A percentile compares a stretch with the other conserved stretches of the same genome.
Conservation (phyloP, 2,797 vertebrate species). For the Hemitrygon akajei region DNA sequence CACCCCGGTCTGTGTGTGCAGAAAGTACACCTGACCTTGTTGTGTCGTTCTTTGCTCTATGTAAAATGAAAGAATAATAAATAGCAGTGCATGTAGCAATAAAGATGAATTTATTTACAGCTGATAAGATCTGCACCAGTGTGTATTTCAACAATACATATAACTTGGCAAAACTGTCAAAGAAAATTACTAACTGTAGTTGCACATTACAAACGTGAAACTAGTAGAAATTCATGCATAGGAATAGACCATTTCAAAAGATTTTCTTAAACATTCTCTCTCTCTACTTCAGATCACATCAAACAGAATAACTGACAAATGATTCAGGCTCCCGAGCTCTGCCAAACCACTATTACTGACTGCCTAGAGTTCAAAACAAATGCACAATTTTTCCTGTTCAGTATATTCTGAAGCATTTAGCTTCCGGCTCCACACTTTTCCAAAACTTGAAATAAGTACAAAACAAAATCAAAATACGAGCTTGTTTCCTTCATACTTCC, state of each 20-base stretch:
- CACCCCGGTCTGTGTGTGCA: slow-evolving; percentile 95
- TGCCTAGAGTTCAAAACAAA: neutral
- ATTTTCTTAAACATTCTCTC: neutral
- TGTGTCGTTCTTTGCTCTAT: slow-evolving; percentile 96
- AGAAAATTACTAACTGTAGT: neutral
- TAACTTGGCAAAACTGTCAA: neutral
- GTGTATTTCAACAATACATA: neutral
- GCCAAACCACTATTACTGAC: neutral
- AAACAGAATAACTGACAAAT: neutral
- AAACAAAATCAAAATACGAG: neutral
- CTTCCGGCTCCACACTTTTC: neutral
- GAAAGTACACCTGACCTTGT: slow-evolving; percentile 95
- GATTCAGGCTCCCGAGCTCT: neutral
- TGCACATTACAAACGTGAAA: neutral
- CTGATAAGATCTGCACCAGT: neutral
- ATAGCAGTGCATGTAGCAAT: neutral
- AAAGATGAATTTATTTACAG: neutral
- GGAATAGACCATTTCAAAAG: neutral
- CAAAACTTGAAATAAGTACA: neutral
- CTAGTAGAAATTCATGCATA: neutral
- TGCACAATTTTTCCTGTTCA: neutral
- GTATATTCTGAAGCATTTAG: neutral
- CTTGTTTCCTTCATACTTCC: neutral
- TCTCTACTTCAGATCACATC: neutral
- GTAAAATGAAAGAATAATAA: slow-evolving; percentile 38